A percentile compares a stretch with the other conserved stretches of the same genome.
Conservation (phyloP, 2,888 invertebrate genomes). For the Diarsia mendica region DNA sequence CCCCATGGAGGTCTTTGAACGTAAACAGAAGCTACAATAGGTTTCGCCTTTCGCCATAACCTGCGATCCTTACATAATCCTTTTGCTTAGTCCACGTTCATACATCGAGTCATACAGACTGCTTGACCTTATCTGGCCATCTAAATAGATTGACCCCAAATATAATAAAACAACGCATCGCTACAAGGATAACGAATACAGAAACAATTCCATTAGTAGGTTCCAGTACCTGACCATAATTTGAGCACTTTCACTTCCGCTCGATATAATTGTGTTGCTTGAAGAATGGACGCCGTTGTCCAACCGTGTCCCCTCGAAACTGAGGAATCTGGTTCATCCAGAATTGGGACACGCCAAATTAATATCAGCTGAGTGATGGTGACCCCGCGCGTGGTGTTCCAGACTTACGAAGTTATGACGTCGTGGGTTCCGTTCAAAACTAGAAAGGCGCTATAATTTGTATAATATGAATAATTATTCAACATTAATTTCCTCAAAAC, state of each 20-base stretch:
- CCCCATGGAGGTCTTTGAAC: background rate
- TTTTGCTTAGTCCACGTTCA: background rate
- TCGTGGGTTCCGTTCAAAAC: background rate
- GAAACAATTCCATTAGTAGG: conserved; percentile 39
- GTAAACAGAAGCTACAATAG: background rate
- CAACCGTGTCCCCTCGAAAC: conserved; percentile 49
- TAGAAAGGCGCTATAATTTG: background rate
- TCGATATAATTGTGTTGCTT: conserved; percentile 51
- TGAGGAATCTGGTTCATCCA: conserved; percentile 50
- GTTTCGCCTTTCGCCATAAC: background rate
- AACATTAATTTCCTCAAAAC: background rate
- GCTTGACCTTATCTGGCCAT: background rate
- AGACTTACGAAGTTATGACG: background rate
- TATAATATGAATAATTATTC: background rate
- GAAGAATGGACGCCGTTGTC: conserved; percentile 54
- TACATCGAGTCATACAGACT: no score
- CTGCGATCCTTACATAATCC: background rate
- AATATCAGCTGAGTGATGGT: background rate
- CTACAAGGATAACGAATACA: conserved; percentile 34
- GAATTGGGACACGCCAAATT: conserved; percentile 28
- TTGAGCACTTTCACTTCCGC: conserved; percentile 64
- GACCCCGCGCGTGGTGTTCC: background rate
- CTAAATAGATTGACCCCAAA: background rate
- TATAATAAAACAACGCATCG: background rate
- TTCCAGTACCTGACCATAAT: conserved; percentile 50